Evolutionary conservation across 1,140 invertebrate genomes (phyloP), one percentile per base, ranked within the genome.

Genomic region (Ceratina japonica): DNA sequence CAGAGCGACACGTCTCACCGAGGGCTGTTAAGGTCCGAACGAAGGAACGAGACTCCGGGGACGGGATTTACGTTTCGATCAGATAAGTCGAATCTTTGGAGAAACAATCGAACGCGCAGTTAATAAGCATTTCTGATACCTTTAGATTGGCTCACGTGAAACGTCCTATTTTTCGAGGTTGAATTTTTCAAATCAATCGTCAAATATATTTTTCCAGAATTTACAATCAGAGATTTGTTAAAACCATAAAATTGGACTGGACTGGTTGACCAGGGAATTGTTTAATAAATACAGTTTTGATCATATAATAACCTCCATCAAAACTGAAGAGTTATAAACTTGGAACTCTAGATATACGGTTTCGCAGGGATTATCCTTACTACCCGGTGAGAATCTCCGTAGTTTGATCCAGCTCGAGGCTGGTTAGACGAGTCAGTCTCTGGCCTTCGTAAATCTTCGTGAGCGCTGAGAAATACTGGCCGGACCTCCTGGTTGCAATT

Each of bases 381-480:
- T 3, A 56, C 24, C 13, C 61, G 15, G 52, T 20, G 49, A 20
- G 10, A 16, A 24, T 37, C 24, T 20, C 27, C 37, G 13, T 56
- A 44, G 51, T 75, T 52, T 37, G 54, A 7, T 51, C 56, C 15
- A 56, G 15, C 44, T 58, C 20, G 12, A 56, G n/a, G 27, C 20
- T 75, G 16, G 51, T 18, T 64, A 52, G 69, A 44, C 59, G 20
- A 61, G 16, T 18, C n/a, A 51, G 10, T 22, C 59, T 24, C 20
- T 37, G 7, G 10, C 68, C 72, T 82, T 80, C 80, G 79, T 85
- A 85, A 85, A 85, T 85, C 84, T 85, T 65, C 27, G 68, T 24
- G 63, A 75, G 69, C 69, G 44, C 64, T 18, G 63, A 82, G 80
- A 80, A 74, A 86, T 85, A 85, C 64, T 44, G 37, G 80, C 37